A percentile compares a stretch with the other conserved stretches of the same genome.
phyloP scores from a whole-genome alignment of 2,888 invertebrate genomes.

The Furcula furcula region DNA sequence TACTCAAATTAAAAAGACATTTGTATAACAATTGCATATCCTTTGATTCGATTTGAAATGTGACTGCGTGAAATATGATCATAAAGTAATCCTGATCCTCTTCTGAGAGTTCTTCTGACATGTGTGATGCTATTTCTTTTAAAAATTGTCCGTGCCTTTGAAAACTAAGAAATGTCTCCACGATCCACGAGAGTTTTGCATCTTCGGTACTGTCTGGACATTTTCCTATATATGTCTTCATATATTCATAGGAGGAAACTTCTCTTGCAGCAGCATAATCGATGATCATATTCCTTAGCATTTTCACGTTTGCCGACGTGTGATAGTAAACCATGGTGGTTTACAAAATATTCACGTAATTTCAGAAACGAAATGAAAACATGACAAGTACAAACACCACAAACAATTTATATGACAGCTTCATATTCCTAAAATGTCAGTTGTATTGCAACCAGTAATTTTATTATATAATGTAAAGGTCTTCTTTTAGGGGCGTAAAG shows the following conservation, averaged over 20 bases:
- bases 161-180: conserved; percentile 60
- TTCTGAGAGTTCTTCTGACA: conserved; percentile 49
- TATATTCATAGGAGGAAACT: conserved; percentile 61
- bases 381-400: conserved; percentile 40
- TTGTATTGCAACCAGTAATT: too few relatives aligned
- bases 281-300: conserved; percentile 54
- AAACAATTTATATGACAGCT: conserved; percentile 44
- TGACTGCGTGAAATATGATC: conserved; percentile 57
- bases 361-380: conserved; percentile 40
- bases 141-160: conserved; percentile 58
- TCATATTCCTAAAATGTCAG: too few relatives aligned
- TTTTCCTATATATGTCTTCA: conserved; percentile 61
- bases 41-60: conserved; percentile 53
- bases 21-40: conserved; percentile 59
- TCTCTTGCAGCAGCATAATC: conserved; percentile 50
- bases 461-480: too few relatives aligned
- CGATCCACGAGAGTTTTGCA: conserved; percentile 62
- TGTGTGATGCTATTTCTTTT: conserved; percentile 41
- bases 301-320: conserved; percentile 66
- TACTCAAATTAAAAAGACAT: conserved; percentile 68
- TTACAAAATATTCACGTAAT: conserved; percentile 17
- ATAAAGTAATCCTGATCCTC: conserved; percentile 61
- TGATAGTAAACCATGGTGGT: conserved; percentile 67
- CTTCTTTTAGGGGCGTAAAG: too few relatives aligned
- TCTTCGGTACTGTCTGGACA: conserved; percentile 57